Evolutionary conservation across 2,888 invertebrate species (phyloP), one percentile per base, ranked within the genome.

Genomic region (Polylopha cassiicola): DNA sequence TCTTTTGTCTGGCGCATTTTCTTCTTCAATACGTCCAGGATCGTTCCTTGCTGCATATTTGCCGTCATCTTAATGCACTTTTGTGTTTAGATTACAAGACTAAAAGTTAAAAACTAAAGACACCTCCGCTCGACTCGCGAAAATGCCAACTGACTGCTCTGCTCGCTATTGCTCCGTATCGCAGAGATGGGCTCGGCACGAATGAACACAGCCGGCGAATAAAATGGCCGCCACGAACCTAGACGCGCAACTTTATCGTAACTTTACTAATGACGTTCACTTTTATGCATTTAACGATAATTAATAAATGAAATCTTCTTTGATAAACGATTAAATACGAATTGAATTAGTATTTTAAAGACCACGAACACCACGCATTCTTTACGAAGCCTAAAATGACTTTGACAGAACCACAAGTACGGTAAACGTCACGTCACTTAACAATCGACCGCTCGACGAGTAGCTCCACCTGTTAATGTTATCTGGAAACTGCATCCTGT

Each of bases 1-100:
- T 98, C 97, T 88, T 98, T 97, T 66, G 98, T 95, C 87, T 97
- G 96, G 64, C 97, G 91, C 98, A 99, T 99, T 92, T 99, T 99
- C 91, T 98, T 97, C 91, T 99, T 99, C 72, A 99, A 91, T 73
- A 97, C 96, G 87, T 98, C 97, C 82, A 99, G 89, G 65, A 98
- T 92, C 71, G 95, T 93, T 75, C 95, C 95, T 89, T 96, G 95
- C 82, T 93, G 92, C 88, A 94, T 91, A 85, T 92, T 94, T 78
- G 94, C 90, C 88, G 94, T 92, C 94, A 94, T 95, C 87, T 89
- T 82, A 64, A 73, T 71, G 63, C 76, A 82, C 80, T 81, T 79
- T 72, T 75, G 44, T 73, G 65, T 70, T 66, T 68, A 61, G 68
- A 66, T 65, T 49, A 62, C 68, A 59, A 61, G 63, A 65, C 64